A percentile compares a stretch with the other conserved stretches of the same genome.
phyloP scores from a whole-genome alignment of 2,888 invertebrate species.

The Ceraclea dissimilis region DNA sequence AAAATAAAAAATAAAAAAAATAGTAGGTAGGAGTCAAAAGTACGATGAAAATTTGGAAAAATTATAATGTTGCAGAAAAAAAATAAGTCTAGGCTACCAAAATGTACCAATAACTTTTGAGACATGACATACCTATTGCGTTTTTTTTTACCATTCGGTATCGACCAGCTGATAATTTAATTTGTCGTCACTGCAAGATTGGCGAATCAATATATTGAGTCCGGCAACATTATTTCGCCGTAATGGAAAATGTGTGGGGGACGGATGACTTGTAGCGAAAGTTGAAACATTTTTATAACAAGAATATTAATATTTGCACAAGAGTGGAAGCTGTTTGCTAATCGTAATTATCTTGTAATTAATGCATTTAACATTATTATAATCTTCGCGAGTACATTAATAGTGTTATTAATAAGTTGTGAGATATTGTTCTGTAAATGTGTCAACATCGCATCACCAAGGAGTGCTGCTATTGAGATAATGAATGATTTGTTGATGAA shows the following conservation, averaged over 20 bases:
- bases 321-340: not conserved
- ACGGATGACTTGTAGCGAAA: not conserved
- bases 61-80: too few relatives aligned
- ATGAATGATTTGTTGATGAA: not conserved
- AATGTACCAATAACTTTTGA: too few relatives aligned
- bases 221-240: not conserved
- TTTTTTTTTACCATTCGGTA: too few relatives aligned
- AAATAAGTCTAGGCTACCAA: too few relatives aligned
- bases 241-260: not conserved
- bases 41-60: too few relatives aligned
- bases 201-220: too few relatives aligned
- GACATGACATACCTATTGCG: too few relatives aligned
- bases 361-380: not conserved
- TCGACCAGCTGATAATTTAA: too few relatives aligned
- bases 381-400: not conserved
- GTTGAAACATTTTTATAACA: not conserved
- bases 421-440: not conserved
- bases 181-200: too few relatives aligned
- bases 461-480: not conserved
- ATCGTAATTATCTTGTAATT: not conserved
- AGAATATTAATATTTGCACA: not conserved
- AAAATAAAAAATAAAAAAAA: too few relatives aligned
- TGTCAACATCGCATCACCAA: not conserved
- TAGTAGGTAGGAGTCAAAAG: too few relatives aligned
- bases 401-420: not conserved